Evolutionary conservation across 2,888 invertebrate species (phyloP), one percentile per base, ranked within the genome.

Genomic region (Mythimna ferrago): DNA sequence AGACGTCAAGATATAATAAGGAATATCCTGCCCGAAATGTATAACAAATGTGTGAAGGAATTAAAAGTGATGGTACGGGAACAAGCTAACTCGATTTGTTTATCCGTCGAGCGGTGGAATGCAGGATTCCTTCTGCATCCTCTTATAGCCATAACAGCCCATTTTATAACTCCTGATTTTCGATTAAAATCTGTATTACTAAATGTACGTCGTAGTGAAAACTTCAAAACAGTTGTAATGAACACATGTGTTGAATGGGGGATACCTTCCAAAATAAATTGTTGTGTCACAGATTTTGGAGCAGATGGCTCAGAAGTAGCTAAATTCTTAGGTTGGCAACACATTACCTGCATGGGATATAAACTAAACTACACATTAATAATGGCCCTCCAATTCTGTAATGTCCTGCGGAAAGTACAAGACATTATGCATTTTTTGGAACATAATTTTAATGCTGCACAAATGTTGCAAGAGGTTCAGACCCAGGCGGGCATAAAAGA

Each of bases 11-110:
- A 51, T 41, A 41, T 73, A 51, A 41, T 38, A 5, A n/a, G 66
- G 19, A 76, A 0, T 76, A 66, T 73, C 32, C 38, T 73, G 6
- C 73, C 73, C 3, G 76, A 66, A 41, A 76, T 73, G 48, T 76
- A 21, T 57, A 41, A 14, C 6, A 51, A 51, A 56, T 19, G 67
- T 66, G 21, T 76, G 19, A 21, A 76, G 1, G 73, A 76, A 51
- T 57, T 57, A 32, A 66, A 41, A 57, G 7, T 5, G 7, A 61
- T 60, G 26, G 21, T 74, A 14, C 7, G 48, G 9, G 26, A 74
- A 54, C 26, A 35, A 14, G 60, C 77, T 11, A 38, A 6, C 2
- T 21, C 77, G 6, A 26, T 76, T 32, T 74, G 74, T 54, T 32
- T 74, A 35, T 53, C 74, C 9, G n/a, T 69, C n/a, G 74, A 74